Conservation (phyloP, 2,888 invertebrate species). For the Brachyptera putata region DNA sequence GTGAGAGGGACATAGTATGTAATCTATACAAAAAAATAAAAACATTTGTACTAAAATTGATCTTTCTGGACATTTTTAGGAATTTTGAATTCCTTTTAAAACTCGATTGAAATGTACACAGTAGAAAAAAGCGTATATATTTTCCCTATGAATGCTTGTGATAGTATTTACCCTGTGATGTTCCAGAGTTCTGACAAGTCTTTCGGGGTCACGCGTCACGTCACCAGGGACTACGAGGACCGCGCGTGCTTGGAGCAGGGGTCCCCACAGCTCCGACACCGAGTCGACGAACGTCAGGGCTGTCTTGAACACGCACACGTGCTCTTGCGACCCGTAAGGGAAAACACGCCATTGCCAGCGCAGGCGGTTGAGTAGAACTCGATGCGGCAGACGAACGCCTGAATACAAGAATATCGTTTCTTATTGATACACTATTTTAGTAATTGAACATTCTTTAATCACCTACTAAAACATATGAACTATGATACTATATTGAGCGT, state of each 20-base stretch:
- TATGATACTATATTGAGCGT: no score
- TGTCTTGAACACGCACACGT: constrained; percentile 80
- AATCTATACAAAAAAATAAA: no score
- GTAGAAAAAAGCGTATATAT: no score
- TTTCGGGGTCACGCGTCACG: constrained; percentile 73
- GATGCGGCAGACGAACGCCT: constrained; percentile 78
- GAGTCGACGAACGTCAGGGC: constrained; percentile 89
- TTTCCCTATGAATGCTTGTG: no score
- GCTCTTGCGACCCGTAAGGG: constrained; percentile 65
- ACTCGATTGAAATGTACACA: no score
- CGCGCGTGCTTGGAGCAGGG: constrained; percentile 66
- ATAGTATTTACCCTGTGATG: constrained; percentile 63
- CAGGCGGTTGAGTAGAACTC: constrained; percentile 73
- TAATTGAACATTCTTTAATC: no score
- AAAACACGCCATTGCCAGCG: constrained; percentile 84
- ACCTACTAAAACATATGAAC: no score
- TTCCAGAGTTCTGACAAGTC: constrained; percentile 63
- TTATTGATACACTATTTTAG: no score
- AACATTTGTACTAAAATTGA: no score
- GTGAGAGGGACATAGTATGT: no score
- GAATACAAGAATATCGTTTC: constrained; percentile 27
- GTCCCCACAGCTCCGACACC: constrained; percentile 83
- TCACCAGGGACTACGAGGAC: constrained; percentile 69
- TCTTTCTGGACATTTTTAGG: no score
- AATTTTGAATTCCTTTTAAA: no score